These are phyloP conservation scores for Heliconius cydno DNA, from an alignment of 2,888 invertebrate genomes.

Conservation along the genomic window DNA sequence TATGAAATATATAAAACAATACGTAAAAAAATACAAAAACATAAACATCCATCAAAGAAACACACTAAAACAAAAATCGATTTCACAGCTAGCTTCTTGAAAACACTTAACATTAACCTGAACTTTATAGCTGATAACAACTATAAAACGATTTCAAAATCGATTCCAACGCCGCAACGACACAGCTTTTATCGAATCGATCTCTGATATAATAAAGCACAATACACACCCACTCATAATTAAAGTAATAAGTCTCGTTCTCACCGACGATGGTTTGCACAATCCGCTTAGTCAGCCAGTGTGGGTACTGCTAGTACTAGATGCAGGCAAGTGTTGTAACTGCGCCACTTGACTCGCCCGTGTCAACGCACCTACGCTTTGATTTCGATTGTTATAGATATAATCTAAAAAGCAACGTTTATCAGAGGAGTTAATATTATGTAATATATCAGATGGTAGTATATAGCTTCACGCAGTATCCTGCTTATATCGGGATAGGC, in stretches of 20 bases:
- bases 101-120: constrained; percentile 24
- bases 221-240: constrained; percentile 46
- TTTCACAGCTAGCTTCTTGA: constrained; percentile 17
- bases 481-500: too few species aligned
- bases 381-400: constrained; percentile 37
- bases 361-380: constrained; percentile 65
- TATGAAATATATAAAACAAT: not conserved
- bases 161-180: constrained; percentile 30
- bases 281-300: constrained; percentile 53
- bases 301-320: constrained; percentile 48
- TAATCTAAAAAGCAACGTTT: constrained; percentile 31
- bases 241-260: constrained; percentile 46
- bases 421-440: constrained; percentile 9
- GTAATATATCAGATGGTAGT: not conserved
- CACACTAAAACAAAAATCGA: not conserved
- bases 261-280: constrained; percentile 50
- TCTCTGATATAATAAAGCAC: constrained; percentile 46
- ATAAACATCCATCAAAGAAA: not conserved
- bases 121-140: constrained; percentile 30
- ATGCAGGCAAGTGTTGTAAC: constrained; percentile 48
- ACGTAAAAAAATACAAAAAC: not conserved
- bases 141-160: constrained; percentile 37
- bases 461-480: too few species aligned
- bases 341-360: constrained; percentile 69
- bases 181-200: constrained; percentile 42